Conservation (phyloP, 1,140 invertebrate genomes). For the Mya arenaria region DNA sequence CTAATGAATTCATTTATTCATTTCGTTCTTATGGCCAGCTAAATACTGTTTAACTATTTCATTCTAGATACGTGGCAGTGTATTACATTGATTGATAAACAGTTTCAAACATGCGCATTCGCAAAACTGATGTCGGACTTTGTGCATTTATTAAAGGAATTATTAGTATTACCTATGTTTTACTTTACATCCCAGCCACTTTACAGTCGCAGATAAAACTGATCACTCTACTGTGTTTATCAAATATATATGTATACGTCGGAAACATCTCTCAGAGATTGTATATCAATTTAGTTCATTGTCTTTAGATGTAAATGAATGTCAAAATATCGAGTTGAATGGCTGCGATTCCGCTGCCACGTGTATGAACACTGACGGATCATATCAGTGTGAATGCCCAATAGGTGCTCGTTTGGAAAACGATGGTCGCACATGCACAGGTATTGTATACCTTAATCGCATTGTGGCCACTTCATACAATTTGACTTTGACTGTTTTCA, state of each 20-base stretch:
- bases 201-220: neutral
- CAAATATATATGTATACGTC: neutral
- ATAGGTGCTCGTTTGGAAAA: neutral
- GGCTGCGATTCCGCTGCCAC: neutral
- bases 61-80: too few relatives aligned
- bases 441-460: too few relatives aligned
- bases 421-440: neutral
- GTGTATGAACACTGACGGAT: slow-evolving; percentile 14
- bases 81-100: neutral
- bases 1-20: neutral
- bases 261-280: neutral
- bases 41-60: neutral
- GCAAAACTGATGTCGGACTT: neutral
- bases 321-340: neutral
- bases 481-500: too few relatives aligned
- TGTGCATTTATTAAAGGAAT: too few relatives aligned
- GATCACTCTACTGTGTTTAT: neutral
- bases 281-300: neutral
- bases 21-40: neutral
- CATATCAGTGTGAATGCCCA: slow-evolving; percentile 10
- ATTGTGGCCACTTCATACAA: too few relatives aligned
- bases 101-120: neutral
- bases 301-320: slow-evolving; percentile 17
- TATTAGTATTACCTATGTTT: too few relatives aligned
- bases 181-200: neutral